These are phyloP conservation scores for Anorthoa munda DNA, from an alignment of 2,888 invertebrate species.

Conservation along the genomic window DNA sequence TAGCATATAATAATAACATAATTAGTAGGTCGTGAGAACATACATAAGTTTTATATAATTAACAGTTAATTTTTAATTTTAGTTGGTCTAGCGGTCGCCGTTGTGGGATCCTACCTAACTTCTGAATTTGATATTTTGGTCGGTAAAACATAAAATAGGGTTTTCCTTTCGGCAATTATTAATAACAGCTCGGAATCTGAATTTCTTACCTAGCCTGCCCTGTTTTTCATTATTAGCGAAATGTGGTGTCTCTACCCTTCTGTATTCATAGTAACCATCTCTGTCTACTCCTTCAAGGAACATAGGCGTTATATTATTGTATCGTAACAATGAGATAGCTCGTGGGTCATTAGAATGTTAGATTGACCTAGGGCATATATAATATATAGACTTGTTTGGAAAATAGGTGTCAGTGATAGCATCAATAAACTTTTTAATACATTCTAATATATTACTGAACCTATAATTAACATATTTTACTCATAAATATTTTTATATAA, in stretches of 20 bases:
- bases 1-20: conserved; percentile 4
- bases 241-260: too few species aligned
- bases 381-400: background rate
- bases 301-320: too few species aligned
- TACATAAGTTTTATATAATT: background rate
- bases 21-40: conserved; percentile 1
- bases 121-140: too few species aligned
- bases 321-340: background rate
- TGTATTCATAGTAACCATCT: too few species aligned
- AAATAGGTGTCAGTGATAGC: background rate
- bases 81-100: background rate
- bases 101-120: too few species aligned
- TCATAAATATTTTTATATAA: background rate
- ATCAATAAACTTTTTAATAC: background rate
- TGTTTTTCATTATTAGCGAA: too few species aligned
- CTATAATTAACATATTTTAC: background rate
- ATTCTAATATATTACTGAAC: background rate
- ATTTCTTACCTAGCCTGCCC: too few species aligned
- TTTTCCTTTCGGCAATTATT: too few species aligned
- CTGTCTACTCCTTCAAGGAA: too few species aligned
- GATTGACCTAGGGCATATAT: background rate
- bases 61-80: background rate
- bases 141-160: too few species aligned
- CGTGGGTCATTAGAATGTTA: too few species aligned
- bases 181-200: too few species aligned